phyloP scores from a whole-genome alignment of 2,888 invertebrate species.

The Trissolcus japonicus region DNA sequence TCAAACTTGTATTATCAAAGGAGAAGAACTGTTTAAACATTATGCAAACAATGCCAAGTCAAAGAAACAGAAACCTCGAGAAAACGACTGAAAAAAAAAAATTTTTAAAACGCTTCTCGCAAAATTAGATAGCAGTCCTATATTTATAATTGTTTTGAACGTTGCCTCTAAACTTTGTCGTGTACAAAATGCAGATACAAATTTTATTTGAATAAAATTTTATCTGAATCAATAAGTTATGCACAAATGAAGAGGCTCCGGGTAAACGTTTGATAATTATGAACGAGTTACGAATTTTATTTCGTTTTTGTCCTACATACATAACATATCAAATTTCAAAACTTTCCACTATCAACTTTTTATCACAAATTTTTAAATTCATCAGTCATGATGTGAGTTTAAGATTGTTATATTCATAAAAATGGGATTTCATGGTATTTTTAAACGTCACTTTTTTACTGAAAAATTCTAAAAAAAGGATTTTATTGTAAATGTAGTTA shows the following conservation, averaged over 20 bases:
- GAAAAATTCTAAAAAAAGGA: no score
- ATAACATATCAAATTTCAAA: no score
- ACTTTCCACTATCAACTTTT: no score
- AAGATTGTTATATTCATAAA: no score
- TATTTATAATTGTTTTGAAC: slow-evolving; percentile 48
- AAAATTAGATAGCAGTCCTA: slow-evolving; percentile 47
- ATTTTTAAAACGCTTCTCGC: slow-evolving; percentile 22
- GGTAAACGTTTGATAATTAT: no score
- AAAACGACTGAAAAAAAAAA: slow-evolving; percentile 37
- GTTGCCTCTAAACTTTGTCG: slow-evolving; percentile 32
- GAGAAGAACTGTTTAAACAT: slow-evolving; percentile 53
- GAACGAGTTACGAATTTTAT: no score
- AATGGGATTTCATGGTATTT: no score
- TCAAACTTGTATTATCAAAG: slow-evolving; percentile 48
- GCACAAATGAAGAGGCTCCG: slow-evolving; percentile 4
- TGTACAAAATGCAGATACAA: slow-evolving; percentile 27
- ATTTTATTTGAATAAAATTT: slow-evolving; percentile 39
- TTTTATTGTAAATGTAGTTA: no score
- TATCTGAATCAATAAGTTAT: slow-evolving; percentile 45
- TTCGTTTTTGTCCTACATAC: no score
- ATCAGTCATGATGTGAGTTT: no score
- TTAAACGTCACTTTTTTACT: no score
- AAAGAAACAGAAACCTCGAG: slow-evolving; percentile 48
- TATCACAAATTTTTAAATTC: no score
- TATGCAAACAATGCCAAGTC: slow-evolving; percentile 50